A percentile compares a stretch with the other conserved stretches of the same genome.
Conservation (phyloP, 2,797 vertebrate genomes). For the Vireo griseus region DNA sequence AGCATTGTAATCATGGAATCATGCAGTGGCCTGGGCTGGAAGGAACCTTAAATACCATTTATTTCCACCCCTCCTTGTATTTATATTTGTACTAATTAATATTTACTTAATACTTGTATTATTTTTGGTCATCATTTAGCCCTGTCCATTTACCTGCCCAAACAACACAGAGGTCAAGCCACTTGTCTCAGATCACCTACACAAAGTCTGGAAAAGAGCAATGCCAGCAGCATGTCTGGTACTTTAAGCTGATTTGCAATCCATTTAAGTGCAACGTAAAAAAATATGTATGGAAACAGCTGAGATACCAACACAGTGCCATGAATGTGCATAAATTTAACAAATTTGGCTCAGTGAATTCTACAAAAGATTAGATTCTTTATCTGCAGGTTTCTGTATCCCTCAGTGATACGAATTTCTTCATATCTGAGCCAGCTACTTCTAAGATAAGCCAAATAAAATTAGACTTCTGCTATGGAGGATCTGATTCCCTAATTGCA, state of each 20-base stretch:
- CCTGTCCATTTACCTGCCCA: background rate
- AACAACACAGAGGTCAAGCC: background rate
- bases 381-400: background rate
- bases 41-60: background rate
- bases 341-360: background rate
- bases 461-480: constrained; percentile 29
- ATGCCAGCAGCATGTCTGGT: background rate
- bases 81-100: background rate
- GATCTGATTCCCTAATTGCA: constrained; percentile 62
- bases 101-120: background rate
- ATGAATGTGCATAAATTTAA: background rate
- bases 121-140: background rate
- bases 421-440: constrained; percentile 7
- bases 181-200: background rate
- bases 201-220: background rate
- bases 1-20: background rate
- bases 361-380: background rate
- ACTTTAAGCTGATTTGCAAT: background rate
- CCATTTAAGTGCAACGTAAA: background rate
- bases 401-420: constrained; percentile 11
- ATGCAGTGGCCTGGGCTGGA: background rate
- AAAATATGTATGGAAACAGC: background rate
- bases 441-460: constrained; percentile 56
- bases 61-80: background rate
- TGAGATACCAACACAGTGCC: background rate